Percentiles rank a stretch among this genome's conserved stretches.
These are phyloP conservation scores for Diadumene lineata DNA, from an alignment of 92 coral and sea anemone genomes.

Conservation along the genomic window DNA sequence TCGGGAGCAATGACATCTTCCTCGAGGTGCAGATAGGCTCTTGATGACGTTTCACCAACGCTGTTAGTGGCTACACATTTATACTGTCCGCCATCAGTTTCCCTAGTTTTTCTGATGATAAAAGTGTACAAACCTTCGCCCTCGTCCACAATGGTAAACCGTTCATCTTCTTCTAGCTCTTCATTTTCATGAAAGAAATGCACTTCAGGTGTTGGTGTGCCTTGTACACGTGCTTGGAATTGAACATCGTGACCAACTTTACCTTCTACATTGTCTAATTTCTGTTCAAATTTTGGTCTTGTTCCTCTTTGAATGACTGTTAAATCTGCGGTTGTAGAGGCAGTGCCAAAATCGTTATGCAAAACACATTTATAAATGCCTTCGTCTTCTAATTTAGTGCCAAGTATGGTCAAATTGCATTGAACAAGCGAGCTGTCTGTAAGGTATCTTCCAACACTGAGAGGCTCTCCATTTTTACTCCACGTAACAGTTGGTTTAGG, in stretches of 20 bases:
- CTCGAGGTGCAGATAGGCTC: slow-evolving; percentile 58
- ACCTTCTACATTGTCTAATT: slow-evolving; percentile 57
- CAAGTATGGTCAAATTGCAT: slow-evolving; percentile 39
- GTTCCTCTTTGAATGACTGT: slow-evolving; percentile 59
- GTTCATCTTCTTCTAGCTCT: slow-evolving; percentile 79
- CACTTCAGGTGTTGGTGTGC: slow-evolving; percentile 71
- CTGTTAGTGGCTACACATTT: slow-evolving; percentile 87
- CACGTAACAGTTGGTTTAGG: slow-evolving; percentile 79
- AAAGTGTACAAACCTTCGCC: slow-evolving; percentile 75
- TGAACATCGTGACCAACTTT: slow-evolving; percentile 55
- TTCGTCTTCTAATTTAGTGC: slow-evolving; percentile 60
- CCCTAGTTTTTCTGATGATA: slow-evolving; percentile 65
- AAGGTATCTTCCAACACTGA: slow-evolving; percentile 36
- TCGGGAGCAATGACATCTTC: slow-evolving; percentile 72
- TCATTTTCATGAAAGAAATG: slow-evolving; percentile 75
- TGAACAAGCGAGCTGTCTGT: slow-evolving; percentile 48
- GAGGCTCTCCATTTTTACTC: slow-evolving; percentile 67
- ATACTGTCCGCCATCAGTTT: slow-evolving; percentile 80
- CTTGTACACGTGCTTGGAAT: slow-evolving; percentile 73
- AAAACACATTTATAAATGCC: slow-evolving; percentile 70
- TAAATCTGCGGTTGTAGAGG: slow-evolving; percentile 63
- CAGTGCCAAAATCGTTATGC: slow-evolving; percentile 60
- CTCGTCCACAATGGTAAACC: slow-evolving; percentile 80
- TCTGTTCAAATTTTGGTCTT: slow-evolving; percentile 63
- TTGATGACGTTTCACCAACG: slow-evolving; percentile 83